Conservation (phyloP, 2,113 vertebrate species). For the Aix galericulata region DNA sequence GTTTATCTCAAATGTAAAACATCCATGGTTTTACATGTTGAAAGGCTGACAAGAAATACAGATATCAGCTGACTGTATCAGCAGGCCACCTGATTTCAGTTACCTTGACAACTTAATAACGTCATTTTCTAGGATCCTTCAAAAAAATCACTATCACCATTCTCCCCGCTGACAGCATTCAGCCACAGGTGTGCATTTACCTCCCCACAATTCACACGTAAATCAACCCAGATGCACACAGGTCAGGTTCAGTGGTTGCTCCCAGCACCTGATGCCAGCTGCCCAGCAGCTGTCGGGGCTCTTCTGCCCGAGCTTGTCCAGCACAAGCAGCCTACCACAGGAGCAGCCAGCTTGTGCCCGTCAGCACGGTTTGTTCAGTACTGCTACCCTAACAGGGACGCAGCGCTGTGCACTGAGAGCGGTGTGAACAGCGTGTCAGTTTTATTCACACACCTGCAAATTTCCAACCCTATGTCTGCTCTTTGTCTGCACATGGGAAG, state of each 20-base stretch:
- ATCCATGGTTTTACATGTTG: conserved; percentile 4
- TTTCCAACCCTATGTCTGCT: not conserved
- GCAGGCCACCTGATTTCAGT: not conserved
- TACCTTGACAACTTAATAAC: not conserved
- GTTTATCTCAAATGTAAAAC: not conserved
- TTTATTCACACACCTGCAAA: not conserved
- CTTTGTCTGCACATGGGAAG: not conserved
- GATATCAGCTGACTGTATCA: not conserved
- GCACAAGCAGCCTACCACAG: not conserved
- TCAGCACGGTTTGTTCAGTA: not conserved
- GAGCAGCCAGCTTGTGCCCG: not conserved
- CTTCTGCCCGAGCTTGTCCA: not conserved
- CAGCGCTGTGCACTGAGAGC: not conserved
- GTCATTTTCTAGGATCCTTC: not conserved
- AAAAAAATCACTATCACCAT: not conserved
- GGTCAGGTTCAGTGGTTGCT: not conserved
- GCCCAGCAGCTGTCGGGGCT: not conserved
- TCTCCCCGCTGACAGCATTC: not conserved
- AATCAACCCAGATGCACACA: not conserved
- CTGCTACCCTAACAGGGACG: not conserved
- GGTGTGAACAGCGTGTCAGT: not conserved
- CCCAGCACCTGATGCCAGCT: not conserved
- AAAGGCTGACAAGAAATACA: conserved; percentile 10
- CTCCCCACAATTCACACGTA: not conserved
- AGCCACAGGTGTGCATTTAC: not conserved